Evolutionary conservation across 2,888 invertebrate genomes (phyloP), one percentile per base, ranked within the genome.

Genomic region (Amphiduros pacificus): DNA sequence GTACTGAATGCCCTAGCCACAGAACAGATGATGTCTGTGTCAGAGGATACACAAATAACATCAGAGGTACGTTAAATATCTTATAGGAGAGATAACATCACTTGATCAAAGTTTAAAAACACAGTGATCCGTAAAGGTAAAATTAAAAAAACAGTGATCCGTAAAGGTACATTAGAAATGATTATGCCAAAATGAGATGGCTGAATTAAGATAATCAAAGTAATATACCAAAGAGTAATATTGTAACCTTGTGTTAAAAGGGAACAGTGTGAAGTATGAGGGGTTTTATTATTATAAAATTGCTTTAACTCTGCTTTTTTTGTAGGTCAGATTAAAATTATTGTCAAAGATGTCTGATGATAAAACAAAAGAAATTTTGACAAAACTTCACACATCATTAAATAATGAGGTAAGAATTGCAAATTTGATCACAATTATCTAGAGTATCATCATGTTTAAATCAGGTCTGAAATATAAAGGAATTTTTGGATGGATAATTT

Each of bases 1-100:
- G 86, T 94, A 56, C 87, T 92, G 65, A 87, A 88, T 73, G 91
- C 93, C 81, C 87, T 91, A 55, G 90, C 91, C 0, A 71, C 70
- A 36, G 82, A 83, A 53, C 74, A 78, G 64, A 74, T 81, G 72
- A 59, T 81, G 61, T 73, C 74, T 26, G 65, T 75, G 0, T 58
- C 62, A 17, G 74, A 74, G 11, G 74, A 75, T 24, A 73, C 78
- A 49, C 75, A 75, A 53, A 62, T 81, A 20, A 77, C 79, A 1
- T 66, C 78, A 11, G 85, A 85, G 79, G 85, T 85, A 77, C 31
- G 69, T 50, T 14, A 20, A 4, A 20, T 3, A 17, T 26, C 41
- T 2, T 44, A 55, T 17, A 55, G 9, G 28, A 6, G 26, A 24
- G 22, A 24, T 28, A 52, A 26, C 53, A 5, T n/a, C 28, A 6